Conservation (phyloP, 2,797 vertebrate genomes). For the Fringilla coelebs region DNA sequence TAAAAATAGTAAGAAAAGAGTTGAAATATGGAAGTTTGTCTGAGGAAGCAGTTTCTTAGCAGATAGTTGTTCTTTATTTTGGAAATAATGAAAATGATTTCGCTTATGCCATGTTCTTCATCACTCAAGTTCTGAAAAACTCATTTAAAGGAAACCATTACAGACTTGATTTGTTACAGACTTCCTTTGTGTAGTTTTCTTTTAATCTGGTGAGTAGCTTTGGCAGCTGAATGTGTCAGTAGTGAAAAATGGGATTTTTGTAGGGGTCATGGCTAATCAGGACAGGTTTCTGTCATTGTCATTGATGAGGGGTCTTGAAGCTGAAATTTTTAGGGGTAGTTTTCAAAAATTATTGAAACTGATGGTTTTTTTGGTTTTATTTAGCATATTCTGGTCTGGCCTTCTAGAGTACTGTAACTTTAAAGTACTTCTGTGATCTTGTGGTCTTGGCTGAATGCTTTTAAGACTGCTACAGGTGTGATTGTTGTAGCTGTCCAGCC, state of each 20-base stretch:
- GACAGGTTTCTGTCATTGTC: background rate
- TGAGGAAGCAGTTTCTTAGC: constrained; percentile 17
- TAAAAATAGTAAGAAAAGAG: background rate
- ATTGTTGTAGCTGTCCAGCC: background rate
- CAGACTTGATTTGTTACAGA: background rate
- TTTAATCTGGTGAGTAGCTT: background rate
- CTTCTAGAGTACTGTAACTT: background rate
- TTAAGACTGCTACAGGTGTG: background rate
- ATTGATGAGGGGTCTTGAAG: background rate
- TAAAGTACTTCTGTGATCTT: background rate
- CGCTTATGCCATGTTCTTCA: background rate
- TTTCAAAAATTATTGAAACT: background rate
- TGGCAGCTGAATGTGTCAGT: background rate
- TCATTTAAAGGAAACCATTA: constrained; percentile 13
- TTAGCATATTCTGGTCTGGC: background rate
- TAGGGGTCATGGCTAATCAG: background rate
- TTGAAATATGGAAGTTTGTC: constrained; percentile 7
- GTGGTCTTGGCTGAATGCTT: background rate
- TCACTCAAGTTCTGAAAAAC: constrained; percentile 30
- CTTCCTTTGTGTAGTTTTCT: background rate
- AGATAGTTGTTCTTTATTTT: constrained; percentile 59
- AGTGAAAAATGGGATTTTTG: background rate
- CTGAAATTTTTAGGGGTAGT: background rate
- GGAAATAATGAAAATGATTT: background rate
- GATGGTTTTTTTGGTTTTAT: background rate